A percentile compares a stretch with the other conserved stretches of the same genome.
phyloP scores from a whole-genome alignment of 2,888 invertebrate genomes.

The Meloe dianella region DNA sequence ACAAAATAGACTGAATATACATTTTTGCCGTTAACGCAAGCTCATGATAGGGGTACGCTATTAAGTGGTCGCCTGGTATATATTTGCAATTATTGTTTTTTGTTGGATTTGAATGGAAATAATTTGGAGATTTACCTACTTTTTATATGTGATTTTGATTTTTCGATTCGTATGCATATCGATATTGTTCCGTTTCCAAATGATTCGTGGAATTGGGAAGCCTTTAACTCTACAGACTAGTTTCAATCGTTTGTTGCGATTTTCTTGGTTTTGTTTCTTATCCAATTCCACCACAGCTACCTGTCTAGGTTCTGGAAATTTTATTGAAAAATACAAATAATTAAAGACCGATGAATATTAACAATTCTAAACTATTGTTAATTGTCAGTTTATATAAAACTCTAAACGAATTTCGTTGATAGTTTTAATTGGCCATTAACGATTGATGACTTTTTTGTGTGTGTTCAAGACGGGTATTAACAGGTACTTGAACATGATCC shows the following conservation, averaged over 20 bases:
- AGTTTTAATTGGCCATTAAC: constrained; percentile 4
- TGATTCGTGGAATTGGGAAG: constrained; percentile 79
- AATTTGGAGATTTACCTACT: constrained; percentile 62
- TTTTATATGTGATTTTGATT: constrained; percentile 68
- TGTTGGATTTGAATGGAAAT: no score
- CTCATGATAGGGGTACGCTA: no score
- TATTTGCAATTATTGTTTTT: no score
- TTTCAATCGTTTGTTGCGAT: constrained; percentile 56
- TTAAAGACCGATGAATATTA: neutral
- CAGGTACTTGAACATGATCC: constrained; percentile 6
- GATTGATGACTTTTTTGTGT: neutral
- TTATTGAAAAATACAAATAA: constrained; percentile 18
- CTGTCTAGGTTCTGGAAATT: constrained; percentile 48
- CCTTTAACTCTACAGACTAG: constrained; percentile 79
- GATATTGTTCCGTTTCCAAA: constrained; percentile 81
- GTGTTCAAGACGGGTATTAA: constrained; percentile 4
- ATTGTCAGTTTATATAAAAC: neutral
- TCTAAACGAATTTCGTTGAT: neutral
- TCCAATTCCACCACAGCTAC: constrained; percentile 38
- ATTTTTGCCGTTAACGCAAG: no score
- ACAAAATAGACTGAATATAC: no score
- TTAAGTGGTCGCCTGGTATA: neutral
- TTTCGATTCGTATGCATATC: constrained; percentile 66
- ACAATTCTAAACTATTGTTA: neutral
- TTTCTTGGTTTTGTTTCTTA: constrained; percentile 29